Base-by-base conservation (phyloP, 2,113 vertebrate species). In the Tautogolabrus adspersus region DNA sequence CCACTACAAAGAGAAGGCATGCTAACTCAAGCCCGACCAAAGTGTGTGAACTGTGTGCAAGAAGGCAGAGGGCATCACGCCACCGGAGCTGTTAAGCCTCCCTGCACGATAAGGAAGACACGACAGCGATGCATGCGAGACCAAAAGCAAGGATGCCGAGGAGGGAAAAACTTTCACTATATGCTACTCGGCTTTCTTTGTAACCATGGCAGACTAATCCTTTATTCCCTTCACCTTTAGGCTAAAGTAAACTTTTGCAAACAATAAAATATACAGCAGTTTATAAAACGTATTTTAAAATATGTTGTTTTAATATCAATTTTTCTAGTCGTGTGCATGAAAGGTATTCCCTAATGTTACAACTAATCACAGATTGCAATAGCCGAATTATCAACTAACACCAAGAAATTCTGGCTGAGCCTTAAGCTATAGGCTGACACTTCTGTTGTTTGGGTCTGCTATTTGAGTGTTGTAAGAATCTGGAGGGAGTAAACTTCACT, bases 51-150 rank as follows among this genome's bases (percentile, higher is more conserved):
- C 56, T 40, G 79, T 54, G 68, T 47, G 55, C 60, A 61, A 55
- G 55, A 57, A 65, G 59, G 79, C 56, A 67, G 26, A 49, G 30
- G 69, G 58, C 67, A 34, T 44, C 78, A 75, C 78, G 77, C 74
- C 38, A 83, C 60, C 38, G 51, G 69, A 72, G 51, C 68, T 22
- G 72, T 26, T 61, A 76, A 81, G 67, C 30, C 67, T 77, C 49
- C 60, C 61, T 61, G 61, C 87, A 66, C 46, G 51, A 58, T 15
- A 21, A 47, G 10, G 47, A 21, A 52, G 23, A 16, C n/a, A 19
- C 5, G 16, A 22, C 12, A 13, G 13, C 13, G 47, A 52, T 1
- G 18, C 67, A 75, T 54, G 64, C 64, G 47, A 57, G 23, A 0
- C 37, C 23, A 44, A 34, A 34, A 46, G 8, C 21, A 63, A 23